phyloP scores from a whole-genome alignment of 2,888 invertebrate species.

The Chloromyia formosa region DNA sequence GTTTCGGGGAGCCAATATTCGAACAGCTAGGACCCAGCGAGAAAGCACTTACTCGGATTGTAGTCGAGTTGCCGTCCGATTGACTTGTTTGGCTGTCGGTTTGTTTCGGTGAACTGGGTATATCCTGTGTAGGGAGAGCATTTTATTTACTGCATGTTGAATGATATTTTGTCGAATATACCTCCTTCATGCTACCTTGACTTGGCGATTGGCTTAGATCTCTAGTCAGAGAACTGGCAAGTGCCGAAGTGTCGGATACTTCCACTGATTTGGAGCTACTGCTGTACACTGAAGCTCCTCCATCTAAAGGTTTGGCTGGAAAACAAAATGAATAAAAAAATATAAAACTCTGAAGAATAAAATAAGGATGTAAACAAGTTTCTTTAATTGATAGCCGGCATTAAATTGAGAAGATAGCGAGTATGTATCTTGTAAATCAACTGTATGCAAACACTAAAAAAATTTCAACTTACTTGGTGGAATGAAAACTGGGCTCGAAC shows the following conservation, averaged over 20 bases:
- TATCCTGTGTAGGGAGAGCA: conserved; percentile 42
- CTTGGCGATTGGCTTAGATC: conserved; percentile 71
- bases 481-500: conserved; percentile 71
- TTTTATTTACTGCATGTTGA: background rate
- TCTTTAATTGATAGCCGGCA: too few relatives aligned
- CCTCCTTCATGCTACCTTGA: conserved; percentile 58
- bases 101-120: conserved; percentile 47
- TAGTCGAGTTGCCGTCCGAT: conserved; percentile 57
- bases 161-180: conserved; percentile 31
- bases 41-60: conserved; percentile 63
- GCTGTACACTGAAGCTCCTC: conserved; percentile 51
- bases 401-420: too few relatives aligned
- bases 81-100: conserved; percentile 56
- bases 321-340: conserved; percentile 8
- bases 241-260: conserved; percentile 70
- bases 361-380: too few relatives aligned
- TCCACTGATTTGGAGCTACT: conserved; percentile 56
- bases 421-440: too few relatives aligned
- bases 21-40: conserved; percentile 61
- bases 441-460: too few relatives aligned
- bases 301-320: conserved; percentile 44
- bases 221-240: conserved; percentile 70
- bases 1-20: conserved; percentile 61
- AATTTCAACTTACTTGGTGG: conserved; percentile 67
- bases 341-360: too few relatives aligned